Evolutionary conservation across 2,888 invertebrate species (phyloP), one percentile per base, ranked within the genome.

Genomic region (Latheticus oryzae): DNA sequence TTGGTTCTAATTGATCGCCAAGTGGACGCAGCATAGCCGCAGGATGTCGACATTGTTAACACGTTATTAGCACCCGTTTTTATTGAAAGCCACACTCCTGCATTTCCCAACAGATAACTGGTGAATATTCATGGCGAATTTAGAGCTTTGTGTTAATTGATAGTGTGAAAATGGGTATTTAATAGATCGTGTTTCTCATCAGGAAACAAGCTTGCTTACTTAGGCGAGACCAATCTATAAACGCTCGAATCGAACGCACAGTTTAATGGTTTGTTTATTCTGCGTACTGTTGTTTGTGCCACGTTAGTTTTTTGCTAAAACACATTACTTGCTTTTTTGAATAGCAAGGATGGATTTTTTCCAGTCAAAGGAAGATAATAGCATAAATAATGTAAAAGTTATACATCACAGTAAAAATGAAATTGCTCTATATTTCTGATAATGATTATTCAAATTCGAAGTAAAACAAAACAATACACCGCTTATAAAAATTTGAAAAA

Each of bases 51-150:
- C 63, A 57, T 58, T 62, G 61, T 66, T 66, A 69, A 66, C 64
- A 64, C 54, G 62, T 62, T 58, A 66, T 62, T 63, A 63, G 60
- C 55, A 38, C 60, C 52, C 52, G 58, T 66, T 67, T 68, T 66
- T 67, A 64, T 62, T 58, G 53, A 62, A 51, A 59, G 62, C 60
- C 60, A 33, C 60, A 52, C 45, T 50, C 45, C 55, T 45, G 35
- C 30, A 26, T 50, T 56, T 51, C 56, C 58, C 67, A 58, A 60
- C 61, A 62, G 62, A 68, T 68, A 68, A 61, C 69, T 64, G 68
- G 64, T 70, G 68, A 69, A 71, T 70, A 71, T 71, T 71, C 71
- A 71, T 70, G 61, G 65, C 63, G 63, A 69, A 69, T 69, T 63
- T 63, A 63, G 54, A 58, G 54, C 61, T 59, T 55, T 62, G n/a